phyloP scores from a whole-genome alignment of 2,113 vertebrate genomes.

The Cinclus mexicanus region DNA sequence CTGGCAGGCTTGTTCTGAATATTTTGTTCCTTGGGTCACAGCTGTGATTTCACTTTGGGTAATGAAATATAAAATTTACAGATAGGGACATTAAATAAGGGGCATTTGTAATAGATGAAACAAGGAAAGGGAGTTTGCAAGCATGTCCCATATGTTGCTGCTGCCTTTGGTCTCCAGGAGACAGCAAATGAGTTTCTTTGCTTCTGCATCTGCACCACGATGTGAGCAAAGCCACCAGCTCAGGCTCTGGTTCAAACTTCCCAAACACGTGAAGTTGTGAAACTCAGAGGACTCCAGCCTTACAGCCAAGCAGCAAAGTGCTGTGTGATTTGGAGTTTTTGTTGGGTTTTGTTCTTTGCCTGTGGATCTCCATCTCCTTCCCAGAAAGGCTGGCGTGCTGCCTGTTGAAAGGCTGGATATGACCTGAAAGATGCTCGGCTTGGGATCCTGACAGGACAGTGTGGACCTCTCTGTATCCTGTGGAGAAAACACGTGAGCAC shows the following conservation, averaged over 20 bases:
- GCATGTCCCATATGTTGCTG: not conserved
- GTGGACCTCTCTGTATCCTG: too few relatives aligned
- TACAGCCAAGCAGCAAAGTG: not conserved
- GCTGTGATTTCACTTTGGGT: not conserved
- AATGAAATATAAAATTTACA: not conserved
- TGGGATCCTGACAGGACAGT: not conserved
- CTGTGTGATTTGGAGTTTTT: not conserved
- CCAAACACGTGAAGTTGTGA: accelerated
- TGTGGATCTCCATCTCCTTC: not conserved
- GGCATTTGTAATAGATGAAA: not conserved
- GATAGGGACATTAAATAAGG: not conserved
- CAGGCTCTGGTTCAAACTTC: not conserved
- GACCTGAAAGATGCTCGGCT: not conserved
- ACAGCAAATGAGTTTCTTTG: not conserved
- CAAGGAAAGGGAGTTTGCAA: not conserved
- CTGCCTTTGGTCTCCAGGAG: not conserved
- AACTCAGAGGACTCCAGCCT: not conserved
- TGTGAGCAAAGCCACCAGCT: not conserved
- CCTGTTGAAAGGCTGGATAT: not conserved
- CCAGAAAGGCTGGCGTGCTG: not conserved
- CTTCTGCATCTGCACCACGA: not conserved
- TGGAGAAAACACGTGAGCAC: not conserved
- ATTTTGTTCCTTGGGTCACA: not conserved
- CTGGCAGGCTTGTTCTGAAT: not conserved
- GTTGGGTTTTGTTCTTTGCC: too few relatives aligned